Evolutionary conservation across 2,797 vertebrate species (phyloP).

Genomic region (Acipenser ruthenus): DNA sequence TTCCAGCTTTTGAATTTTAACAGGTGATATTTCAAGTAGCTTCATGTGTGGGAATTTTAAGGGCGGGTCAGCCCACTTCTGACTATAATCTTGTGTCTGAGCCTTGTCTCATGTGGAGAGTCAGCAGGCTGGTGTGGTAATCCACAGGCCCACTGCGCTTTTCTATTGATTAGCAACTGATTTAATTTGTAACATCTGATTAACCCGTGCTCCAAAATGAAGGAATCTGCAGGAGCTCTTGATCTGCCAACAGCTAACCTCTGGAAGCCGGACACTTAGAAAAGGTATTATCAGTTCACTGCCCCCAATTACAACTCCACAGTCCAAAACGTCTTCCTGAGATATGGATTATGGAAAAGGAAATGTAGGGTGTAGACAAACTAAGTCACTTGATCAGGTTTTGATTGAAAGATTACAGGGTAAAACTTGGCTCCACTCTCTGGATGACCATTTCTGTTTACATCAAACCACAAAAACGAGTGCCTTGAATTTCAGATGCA

Average conservation of each 20-base stretch:
- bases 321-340: no score
- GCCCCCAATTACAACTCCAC: not conserved
- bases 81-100: not conserved
- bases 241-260: not conserved
- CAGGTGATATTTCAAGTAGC: no score
- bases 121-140: not conserved
- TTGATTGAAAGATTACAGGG: no score
- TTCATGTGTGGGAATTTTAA: no score
- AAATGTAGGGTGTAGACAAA: no score
- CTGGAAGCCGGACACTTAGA: not conserved
- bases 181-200: conserved; percentile 56
- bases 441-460: no score
- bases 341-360: no score
- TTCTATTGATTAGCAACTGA: conserved; percentile 39
- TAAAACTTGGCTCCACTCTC: no score
- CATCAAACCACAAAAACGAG: no score
- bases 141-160: not conserved
- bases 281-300: not conserved
- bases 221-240: not conserved
- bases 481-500: no score
- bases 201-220: conserved; percentile 10
- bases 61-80: not conserved
- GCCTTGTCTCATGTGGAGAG: conserved; percentile 20
- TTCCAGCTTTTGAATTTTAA: not conserved
- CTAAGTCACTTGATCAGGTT: no score